phyloP scores from a whole-genome alignment of 2,888 invertebrate genomes.

The Xestia xanthographa region DNA sequence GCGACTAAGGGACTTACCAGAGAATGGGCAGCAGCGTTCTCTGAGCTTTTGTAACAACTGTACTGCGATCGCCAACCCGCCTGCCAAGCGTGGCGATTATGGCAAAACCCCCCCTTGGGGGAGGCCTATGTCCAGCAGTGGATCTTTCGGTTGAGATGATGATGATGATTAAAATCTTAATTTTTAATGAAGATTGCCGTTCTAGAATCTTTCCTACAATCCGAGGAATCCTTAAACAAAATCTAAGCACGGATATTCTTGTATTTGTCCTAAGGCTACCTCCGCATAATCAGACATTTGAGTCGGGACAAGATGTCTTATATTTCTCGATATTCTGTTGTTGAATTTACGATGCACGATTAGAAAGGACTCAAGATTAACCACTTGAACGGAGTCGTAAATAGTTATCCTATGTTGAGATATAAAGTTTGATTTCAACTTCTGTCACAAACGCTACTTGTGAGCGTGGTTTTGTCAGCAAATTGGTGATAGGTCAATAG shows the following conservation, averaged over 20 bases:
- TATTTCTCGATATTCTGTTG: constrained; percentile 61
- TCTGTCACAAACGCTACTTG: constrained; percentile 37
- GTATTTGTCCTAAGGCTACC: constrained; percentile 53
- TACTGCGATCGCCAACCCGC: too few species aligned
- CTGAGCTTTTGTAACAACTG: too few species aligned
- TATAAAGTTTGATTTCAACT: constrained; percentile 63
- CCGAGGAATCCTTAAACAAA: constrained; percentile 3
- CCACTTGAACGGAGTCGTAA: constrained; percentile 56
- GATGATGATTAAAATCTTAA: too few species aligned
- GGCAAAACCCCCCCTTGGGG: too few species aligned
- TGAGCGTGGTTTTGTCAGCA: constrained; percentile 21
- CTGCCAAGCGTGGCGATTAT: too few species aligned
- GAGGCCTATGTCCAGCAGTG: too few species aligned
- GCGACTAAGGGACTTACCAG: too few species aligned
- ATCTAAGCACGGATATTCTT: constrained; percentile 35
- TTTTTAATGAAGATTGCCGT: neutral
- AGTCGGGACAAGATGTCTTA: constrained; percentile 58
- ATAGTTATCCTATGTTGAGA: constrained; percentile 59
- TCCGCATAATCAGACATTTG: constrained; percentile 55
- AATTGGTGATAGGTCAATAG: constrained; percentile 10
- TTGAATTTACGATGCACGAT: constrained; percentile 68
- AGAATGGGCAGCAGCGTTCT: too few species aligned
- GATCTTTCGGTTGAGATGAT: too few species aligned
- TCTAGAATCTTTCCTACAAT: constrained; percentile 4
- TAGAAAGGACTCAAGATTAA: constrained; percentile 67